Conservation (phyloP, 2,888 invertebrate genomes). For the Drosophila heteroneura region DNA sequence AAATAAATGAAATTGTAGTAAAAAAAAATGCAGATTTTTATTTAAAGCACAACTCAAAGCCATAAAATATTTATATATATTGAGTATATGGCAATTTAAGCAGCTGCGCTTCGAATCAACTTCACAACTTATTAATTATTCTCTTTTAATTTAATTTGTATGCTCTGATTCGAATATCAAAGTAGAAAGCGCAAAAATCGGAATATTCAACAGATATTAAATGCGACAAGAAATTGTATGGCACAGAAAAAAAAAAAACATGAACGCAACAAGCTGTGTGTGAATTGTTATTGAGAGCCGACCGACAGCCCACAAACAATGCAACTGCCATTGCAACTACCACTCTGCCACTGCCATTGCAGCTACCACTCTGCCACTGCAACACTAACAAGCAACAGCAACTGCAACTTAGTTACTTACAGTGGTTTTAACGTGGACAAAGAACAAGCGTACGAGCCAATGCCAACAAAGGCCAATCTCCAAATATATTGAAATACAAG, state of each 20-base stretch:
- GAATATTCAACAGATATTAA: conserved; percentile 61
- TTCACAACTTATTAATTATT: conserved; percentile 48
- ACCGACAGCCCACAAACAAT: conserved; percentile 34
- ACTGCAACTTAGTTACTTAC: conserved; percentile 73
- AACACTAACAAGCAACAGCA: conserved; percentile 23
- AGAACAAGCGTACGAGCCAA: conserved; percentile 42
- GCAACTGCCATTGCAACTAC: conserved; percentile 39
- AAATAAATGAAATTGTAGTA: not conserved
- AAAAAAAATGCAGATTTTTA: conserved; percentile 12
- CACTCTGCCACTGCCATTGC: conserved; percentile 7
- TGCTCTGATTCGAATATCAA: conserved; percentile 43
- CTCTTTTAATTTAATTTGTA: conserved; percentile 46
- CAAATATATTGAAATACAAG: conserved; percentile 59
- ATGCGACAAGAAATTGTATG: conserved; percentile 54
- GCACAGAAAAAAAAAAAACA: conserved; percentile 8
- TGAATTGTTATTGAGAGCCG: conserved; percentile 64
- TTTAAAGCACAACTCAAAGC: conserved; percentile 20
- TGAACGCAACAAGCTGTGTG: conserved; percentile 55
- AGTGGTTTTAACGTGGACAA: conserved; percentile 70
- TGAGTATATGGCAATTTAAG: conserved; percentile 22
- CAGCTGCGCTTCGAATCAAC: conserved; percentile 12
- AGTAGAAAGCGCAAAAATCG: conserved; percentile 45
- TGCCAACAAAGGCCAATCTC: conserved; percentile 68
- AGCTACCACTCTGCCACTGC: conserved; percentile 5
- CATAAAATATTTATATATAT: conserved; percentile 8